phyloP scores from a whole-genome alignment of 2,797 vertebrate species.

The Amniataba percoides region DNA sequence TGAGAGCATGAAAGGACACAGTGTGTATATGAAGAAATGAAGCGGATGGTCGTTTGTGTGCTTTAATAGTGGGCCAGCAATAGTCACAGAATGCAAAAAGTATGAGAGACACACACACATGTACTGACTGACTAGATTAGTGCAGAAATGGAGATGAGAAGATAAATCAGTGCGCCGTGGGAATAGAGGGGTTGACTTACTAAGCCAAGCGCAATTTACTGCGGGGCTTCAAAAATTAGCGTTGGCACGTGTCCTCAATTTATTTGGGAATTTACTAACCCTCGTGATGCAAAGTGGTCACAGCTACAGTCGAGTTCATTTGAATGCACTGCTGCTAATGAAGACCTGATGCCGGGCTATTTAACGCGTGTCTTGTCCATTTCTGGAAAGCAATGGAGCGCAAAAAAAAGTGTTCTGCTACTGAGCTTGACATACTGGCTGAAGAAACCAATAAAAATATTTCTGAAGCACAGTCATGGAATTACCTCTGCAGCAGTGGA shows the following conservation, averaged over 20 bases:
- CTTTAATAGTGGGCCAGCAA: conserved; percentile 45
- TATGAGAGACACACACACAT: conserved; percentile 14
- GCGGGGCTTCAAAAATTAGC: conserved; percentile 19
- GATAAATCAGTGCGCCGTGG: conserved; percentile 23
- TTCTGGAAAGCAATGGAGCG: conserved; percentile 26
- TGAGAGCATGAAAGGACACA: conserved; percentile 17
- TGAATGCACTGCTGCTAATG: conserved; percentile 32
- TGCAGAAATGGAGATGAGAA: conserved; percentile 42
- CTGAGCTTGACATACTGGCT: conserved; percentile 28
- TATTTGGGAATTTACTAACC: conserved; percentile 33
- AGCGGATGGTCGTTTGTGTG: conserved; percentile 41
- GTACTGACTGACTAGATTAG: conserved; percentile 22
- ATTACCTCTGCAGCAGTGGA: conserved; percentile 12
- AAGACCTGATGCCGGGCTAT: conserved; percentile 19
- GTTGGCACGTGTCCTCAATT: conserved; percentile 31
- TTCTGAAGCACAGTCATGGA: conserved; percentile 24
- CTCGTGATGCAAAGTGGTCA: conserved; percentile 20
- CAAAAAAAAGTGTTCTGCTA: conserved; percentile 10
- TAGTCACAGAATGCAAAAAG: conserved; percentile 32
- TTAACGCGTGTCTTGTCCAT: conserved; percentile 15
- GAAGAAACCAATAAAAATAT: conserved; percentile 38
- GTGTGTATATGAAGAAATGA: conserved; percentile 48
- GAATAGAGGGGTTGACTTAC: conserved; percentile 34
- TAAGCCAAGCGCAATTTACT: conserved; percentile 32
- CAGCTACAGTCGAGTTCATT: conserved; percentile 17